These are phyloP conservation scores for Rhyacichthys aspro DNA, from an alignment of 2,797 vertebrate species.

Conservation along the genomic window DNA sequence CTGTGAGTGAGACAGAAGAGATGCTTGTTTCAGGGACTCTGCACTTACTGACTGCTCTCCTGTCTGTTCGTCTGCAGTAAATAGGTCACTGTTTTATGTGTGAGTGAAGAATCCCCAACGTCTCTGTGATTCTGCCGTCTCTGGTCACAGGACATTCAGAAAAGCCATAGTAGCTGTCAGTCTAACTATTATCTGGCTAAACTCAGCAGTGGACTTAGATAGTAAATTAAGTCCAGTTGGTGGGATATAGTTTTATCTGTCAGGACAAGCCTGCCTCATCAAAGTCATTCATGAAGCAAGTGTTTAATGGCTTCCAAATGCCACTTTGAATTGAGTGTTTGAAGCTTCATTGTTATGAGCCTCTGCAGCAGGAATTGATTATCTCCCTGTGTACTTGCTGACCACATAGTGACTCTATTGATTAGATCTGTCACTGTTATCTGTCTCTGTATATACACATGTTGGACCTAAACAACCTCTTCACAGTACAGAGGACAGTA, in stretches of 20 bases:
- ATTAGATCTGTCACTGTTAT: slow-evolving; percentile 26
- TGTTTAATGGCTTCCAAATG: neutral
- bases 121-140: slow-evolving; percentile 62
- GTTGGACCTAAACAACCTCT: slow-evolving; percentile 18
- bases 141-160: slow-evolving; percentile 22
- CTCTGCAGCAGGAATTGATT: slow-evolving; percentile 17
- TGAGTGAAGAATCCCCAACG: slow-evolving; percentile 56
- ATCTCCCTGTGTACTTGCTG: slow-evolving; percentile 22
- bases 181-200: slow-evolving; percentile 36
- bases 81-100: slow-evolving; percentile 76
- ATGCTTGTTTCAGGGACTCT: slow-evolving; percentile 57
- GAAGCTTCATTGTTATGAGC: slow-evolving; percentile 16
- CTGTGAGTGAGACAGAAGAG: slow-evolving; percentile 56
- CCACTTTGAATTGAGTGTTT: slow-evolving; percentile 2
- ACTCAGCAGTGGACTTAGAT: neutral
- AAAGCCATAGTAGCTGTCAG: slow-evolving; percentile 20
- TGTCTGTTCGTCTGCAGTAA: slow-evolving; percentile 61
- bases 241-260: too few species aligned
- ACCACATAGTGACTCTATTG: slow-evolving; percentile 38
- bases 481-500: neutral
- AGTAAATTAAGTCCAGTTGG: neutral
- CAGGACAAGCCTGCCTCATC: slow-evolving; percentile 2
- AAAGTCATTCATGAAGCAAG: slow-evolving; percentile 2
- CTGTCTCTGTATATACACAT: slow-evolving; percentile 10
- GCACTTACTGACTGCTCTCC: slow-evolving; percentile 44